Base-by-base conservation (phyloP, 1,140 invertebrate genomes). In the Portunus trituberculatus region DNA sequence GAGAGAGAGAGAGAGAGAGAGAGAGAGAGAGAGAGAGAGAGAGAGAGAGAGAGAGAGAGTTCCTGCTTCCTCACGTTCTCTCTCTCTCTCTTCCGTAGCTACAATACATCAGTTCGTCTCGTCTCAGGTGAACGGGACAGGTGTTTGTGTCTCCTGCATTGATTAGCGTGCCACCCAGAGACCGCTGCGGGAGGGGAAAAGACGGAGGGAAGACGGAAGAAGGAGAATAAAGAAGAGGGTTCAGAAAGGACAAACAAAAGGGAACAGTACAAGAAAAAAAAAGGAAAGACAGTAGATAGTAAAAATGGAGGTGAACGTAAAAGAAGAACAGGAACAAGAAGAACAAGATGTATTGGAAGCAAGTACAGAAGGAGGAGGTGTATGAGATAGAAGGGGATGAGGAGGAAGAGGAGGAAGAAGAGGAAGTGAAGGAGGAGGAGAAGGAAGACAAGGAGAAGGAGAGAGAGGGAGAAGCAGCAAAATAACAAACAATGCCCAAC, bases 401-500 rank as follows among this genome's bases (percentile, higher is more conserved):
- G 59, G 7, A 76, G 59, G 59, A 76, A 25, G 67, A 76, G 25
- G 20, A n/a, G 67, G 25, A 76, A 1, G 20, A 76, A 25, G 25
- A n/a, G 25, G 20, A n/a, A n/a, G 67, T 20, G 25, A 20, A 76
- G 20, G 67, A 76, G 67, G 25, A 76, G n/a, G 25, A 76, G 67
- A 20, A n/a, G 8, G 25, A n/a, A n/a, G 25, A n/a, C 12, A 20
- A 76, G 25, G 67, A 76, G 25, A 25, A n/a, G 67, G n/a, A 25
- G n/a, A 76, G 25, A 1, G 67, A n/a, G 25, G 67, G 67, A 76
- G 16, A 20, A 76, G 67, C 12, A 76, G 67, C 67, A 76, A n/a
- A 76, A 76, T 76, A 76, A 76, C 67, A 76, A 76, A 76, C 67
- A 76, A 76, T 76, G n/a, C 67, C 67, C 67, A 76, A 76, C 67